Conservation (phyloP, 2,113 vertebrate species). For the Phaetusa simplex region DNA sequence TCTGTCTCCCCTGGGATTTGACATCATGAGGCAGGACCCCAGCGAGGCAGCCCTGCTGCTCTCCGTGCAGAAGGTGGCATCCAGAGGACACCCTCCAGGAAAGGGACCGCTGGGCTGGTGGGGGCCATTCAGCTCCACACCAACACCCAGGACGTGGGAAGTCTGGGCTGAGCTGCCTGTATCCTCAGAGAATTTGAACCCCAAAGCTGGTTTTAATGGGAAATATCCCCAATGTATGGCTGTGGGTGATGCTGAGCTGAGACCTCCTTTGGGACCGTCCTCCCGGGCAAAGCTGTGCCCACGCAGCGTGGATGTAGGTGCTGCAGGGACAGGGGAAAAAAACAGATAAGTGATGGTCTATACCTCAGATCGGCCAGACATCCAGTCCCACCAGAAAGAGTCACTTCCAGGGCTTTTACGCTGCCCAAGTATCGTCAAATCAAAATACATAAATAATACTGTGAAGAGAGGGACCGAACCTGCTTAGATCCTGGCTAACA, state of each 20-base stretch:
- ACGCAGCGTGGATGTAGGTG: accelerated
- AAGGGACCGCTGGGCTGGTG: background rate
- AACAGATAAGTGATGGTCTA: too few species aligned
- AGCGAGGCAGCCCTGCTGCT: background rate
- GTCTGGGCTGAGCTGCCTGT: background rate
- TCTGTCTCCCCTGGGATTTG: background rate
- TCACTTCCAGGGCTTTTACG: background rate
- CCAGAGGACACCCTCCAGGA: background rate
- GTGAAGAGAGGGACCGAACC: background rate
- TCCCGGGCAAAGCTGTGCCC: background rate
- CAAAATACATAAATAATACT: background rate
- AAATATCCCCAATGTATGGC: background rate
- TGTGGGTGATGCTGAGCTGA: background rate
- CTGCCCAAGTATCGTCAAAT: background rate
- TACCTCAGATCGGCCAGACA: background rate
- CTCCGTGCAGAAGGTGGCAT: accelerated
- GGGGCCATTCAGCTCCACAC: background rate
- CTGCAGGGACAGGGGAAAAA: background rate
- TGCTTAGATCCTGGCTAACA: background rate
- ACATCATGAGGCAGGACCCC: accelerated
- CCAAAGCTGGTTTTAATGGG: background rate
- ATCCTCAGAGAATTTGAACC: background rate
- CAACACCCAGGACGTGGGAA: background rate
- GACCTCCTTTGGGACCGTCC: background rate
- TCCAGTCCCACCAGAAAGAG: background rate